These are phyloP conservation scores for Ostrea denselamellosa DNA, from an alignment of 1,140 invertebrate genomes.

Conservation along the genomic window DNA sequence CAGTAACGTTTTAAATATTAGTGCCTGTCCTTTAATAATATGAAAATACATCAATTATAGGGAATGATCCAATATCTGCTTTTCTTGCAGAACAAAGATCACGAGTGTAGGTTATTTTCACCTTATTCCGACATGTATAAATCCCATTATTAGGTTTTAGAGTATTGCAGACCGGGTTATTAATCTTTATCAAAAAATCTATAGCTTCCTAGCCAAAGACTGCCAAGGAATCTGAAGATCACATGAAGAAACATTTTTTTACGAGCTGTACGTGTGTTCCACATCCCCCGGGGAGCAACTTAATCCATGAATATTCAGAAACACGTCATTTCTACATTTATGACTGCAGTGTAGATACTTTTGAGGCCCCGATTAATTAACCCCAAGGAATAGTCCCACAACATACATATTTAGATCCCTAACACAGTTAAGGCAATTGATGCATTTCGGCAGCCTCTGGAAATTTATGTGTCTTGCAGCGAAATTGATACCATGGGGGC, in stretches of 20 bases:
- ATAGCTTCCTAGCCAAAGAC: neutral
- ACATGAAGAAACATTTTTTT: neutral
- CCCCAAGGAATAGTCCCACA: constrained; percentile 17
- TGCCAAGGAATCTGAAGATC: neutral
- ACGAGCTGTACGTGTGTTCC: neutral
- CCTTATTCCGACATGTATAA: neutral
- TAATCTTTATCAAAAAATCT: neutral
- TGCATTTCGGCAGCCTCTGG: neutral
- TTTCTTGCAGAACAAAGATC: neutral
- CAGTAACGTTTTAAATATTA: too few species aligned
- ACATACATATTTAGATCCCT: neutral
- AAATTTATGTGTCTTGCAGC: neutral
- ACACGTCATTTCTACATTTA: constrained; percentile 31
- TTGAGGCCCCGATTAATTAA: constrained; percentile 17
- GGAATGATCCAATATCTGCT: too few species aligned
- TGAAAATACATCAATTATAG: too few species aligned
- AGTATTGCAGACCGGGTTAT: neutral
- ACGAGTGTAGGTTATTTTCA: neutral
- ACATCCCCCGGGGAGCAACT: neutral
- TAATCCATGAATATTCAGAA: constrained; percentile 9
- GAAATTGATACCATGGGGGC: neutral
- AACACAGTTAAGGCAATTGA: constrained; percentile 16
- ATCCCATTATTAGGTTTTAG: constrained; percentile 15
- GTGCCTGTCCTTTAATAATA: too few species aligned
- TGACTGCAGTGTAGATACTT: neutral